Evolutionary conservation across 2,888 invertebrate genomes (phyloP).

Genomic region (Clivina fossor): DNA sequence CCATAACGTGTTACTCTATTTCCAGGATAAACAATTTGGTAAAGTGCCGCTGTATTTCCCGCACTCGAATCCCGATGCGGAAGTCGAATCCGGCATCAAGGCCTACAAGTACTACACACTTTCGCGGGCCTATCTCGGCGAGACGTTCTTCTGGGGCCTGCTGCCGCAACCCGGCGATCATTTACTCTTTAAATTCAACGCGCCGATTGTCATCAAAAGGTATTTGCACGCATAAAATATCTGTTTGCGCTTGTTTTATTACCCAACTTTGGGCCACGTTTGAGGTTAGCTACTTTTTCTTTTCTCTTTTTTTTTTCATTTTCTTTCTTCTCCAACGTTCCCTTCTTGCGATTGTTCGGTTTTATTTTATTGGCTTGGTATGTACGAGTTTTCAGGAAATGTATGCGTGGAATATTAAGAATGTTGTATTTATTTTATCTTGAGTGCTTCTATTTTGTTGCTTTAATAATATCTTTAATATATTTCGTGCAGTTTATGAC

Average conservation of each 20-base stretch:
- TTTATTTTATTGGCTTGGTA: too few species aligned
- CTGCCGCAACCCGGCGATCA: slow-evolving; percentile 81
- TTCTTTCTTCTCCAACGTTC: too few species aligned
- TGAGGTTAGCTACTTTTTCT: not conserved
- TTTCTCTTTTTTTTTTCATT: too few species aligned
- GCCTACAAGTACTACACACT: slow-evolving; percentile 79
- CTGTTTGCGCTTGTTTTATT: too few species aligned
- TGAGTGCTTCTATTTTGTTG: too few species aligned
- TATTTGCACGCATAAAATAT: too few species aligned
- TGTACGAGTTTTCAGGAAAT: too few species aligned
- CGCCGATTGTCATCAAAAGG: slow-evolving; percentile 71
- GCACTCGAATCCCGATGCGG: slow-evolving; percentile 75
- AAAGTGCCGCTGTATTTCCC: slow-evolving; percentile 77
- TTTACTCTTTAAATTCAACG: slow-evolving; percentile 76
- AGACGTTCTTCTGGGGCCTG: slow-evolving; percentile 89
- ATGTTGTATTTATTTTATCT: too few species aligned
- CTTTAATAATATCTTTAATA: too few species aligned
- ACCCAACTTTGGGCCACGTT: slow-evolving; percentile 10
- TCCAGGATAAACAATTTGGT: slow-evolving; percentile 85
- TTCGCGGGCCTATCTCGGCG: slow-evolving; percentile 80
- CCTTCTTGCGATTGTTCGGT: too few species aligned
- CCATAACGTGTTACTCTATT: slow-evolving; percentile 36
- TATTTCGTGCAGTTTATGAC: too few species aligned
- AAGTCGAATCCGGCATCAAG: slow-evolving; percentile 71
- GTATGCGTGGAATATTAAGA: too few species aligned